These are phyloP conservation scores for Percina caprodes DNA, from an alignment of 2,113 vertebrate genomes.

Conservation along the genomic window DNA sequence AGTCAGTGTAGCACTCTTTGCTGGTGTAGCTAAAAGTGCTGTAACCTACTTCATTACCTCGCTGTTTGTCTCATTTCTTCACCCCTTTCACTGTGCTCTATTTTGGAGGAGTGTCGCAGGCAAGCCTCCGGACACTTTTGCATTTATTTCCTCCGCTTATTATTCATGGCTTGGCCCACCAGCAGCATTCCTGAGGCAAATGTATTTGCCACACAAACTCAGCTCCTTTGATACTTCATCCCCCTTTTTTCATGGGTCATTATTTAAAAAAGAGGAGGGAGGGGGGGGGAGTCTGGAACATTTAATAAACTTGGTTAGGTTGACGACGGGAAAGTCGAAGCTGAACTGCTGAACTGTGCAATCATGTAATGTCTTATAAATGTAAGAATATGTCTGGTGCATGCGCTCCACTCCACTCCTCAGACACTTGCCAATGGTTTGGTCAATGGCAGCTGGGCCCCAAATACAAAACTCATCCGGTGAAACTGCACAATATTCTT, in stretches of 20 bases:
- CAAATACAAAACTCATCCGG: not conserved
- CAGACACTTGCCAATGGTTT: not conserved
- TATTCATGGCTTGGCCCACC: slow-evolving; percentile 72
- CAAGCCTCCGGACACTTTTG: slow-evolving; percentile 60
- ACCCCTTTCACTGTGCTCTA: slow-evolving; percentile 43
- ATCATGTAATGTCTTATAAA: slow-evolving; percentile 13
- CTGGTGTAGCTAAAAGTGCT: slow-evolving; percentile 50
- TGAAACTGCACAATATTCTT: not conserved
- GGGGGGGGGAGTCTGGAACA: not conserved
- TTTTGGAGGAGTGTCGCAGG: slow-evolving; percentile 56
- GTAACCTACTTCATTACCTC: slow-evolving; percentile 64
- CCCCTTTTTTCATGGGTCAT: slow-evolving; percentile 71
- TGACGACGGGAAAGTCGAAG: slow-evolving; percentile 35
- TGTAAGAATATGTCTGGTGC: not conserved
- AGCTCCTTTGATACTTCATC: slow-evolving; percentile 72
- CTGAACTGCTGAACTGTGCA: slow-evolving; percentile 25
- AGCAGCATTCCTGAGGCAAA: slow-evolving; percentile 63
- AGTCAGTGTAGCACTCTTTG: slow-evolving; percentile 16
- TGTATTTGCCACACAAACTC: slow-evolving; percentile 67
- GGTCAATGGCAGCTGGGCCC: slow-evolving; percentile 6
- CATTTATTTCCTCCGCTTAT: slow-evolving; percentile 76
- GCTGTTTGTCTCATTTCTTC: slow-evolving; percentile 41
- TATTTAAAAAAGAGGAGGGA: slow-evolving; percentile 45
- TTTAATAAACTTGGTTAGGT: slow-evolving; percentile 41
- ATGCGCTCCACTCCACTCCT: not conserved